These are phyloP conservation scores for Apis cerana DNA, from an alignment of 1,140 invertebrate genomes.

Conservation along the genomic window DNA sequence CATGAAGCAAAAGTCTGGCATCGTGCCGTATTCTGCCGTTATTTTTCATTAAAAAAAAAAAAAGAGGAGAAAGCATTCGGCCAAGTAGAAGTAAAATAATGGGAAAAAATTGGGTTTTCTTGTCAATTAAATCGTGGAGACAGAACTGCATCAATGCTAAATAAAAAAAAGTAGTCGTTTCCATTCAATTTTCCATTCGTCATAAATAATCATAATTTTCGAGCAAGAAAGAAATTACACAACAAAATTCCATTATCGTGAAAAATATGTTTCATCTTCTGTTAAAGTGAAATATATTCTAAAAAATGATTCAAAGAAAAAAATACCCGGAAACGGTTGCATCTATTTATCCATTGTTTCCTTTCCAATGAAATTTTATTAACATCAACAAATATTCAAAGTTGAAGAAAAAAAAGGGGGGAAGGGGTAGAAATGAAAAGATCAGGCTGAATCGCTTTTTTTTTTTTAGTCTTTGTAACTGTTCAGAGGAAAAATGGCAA, in stretches of 20 bases:
- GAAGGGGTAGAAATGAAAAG: background rate
- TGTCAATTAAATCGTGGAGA: conserved; percentile 22
- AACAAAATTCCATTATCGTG: too few species aligned
- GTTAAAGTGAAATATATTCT: too few species aligned
- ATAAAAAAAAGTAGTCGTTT: background rate
- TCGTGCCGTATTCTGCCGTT: conserved; percentile 18
- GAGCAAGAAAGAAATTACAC: background rate
- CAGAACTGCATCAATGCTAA: background rate
- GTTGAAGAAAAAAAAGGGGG: background rate
- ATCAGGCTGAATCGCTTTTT: conserved; percentile 6
- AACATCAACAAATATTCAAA: background rate
- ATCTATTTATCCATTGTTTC: background rate
- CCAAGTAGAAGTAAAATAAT: conserved; percentile 23
- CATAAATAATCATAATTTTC: background rate
- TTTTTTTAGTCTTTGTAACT: conserved; percentile 31
- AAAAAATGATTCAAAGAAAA: too few species aligned
- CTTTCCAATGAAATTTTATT: background rate
- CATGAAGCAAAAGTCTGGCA: conserved; percentile 44
- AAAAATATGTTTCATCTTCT: too few species aligned
- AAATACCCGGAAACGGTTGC: too few species aligned
- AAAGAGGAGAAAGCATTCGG: background rate
- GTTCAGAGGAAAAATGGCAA: conserved; percentile 14
- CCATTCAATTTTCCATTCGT: background rate
- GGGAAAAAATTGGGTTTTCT: conserved; percentile 13
- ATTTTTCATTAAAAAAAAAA: conserved; percentile 35